phyloP scores from a whole-genome alignment of 1,140 invertebrate genomes.

The Drosophila lini region DNA sequence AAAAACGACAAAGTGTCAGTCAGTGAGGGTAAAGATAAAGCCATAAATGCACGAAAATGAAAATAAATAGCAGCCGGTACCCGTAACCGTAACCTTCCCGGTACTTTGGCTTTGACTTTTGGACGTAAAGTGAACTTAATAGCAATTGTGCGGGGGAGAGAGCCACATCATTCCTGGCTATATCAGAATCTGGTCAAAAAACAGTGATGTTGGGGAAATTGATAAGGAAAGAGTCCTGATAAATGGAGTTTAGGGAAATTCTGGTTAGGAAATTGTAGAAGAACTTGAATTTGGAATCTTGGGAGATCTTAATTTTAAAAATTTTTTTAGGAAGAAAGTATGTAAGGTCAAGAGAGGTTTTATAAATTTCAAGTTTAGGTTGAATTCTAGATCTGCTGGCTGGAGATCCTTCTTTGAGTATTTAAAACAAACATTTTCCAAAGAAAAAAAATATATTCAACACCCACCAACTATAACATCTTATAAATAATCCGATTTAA shows the following conservation, averaged over 20 bases:
- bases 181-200: not conserved
- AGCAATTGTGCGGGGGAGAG: slow-evolving; percentile 57
- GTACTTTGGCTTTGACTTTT: slow-evolving; percentile 50
- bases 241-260: too few relatives aligned
- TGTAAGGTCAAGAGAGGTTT: not conserved
- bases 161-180: slow-evolving; percentile 22
- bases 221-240: not conserved
- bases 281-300: not conserved
- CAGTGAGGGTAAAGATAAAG: slow-evolving; percentile 53
- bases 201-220: slow-evolving; percentile 7
- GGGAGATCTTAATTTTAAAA: not conserved
- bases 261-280: not conserved
- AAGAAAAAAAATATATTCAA: not conserved
- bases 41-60: slow-evolving; percentile 81
- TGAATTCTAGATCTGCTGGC: not conserved
- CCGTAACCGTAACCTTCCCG: slow-evolving; percentile 5
- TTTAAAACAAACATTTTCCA: not conserved
- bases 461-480: not conserved
- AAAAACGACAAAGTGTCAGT: slow-evolving; percentile 82
- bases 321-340: not conserved
- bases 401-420: not conserved
- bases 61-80: slow-evolving; percentile 78
- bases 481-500: not conserved
- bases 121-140: slow-evolving; percentile 77
- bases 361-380: too few relatives aligned